Base-by-base conservation (phyloP, 2,113 vertebrate genomes). In the Misgurnus mizolepis region DNA sequence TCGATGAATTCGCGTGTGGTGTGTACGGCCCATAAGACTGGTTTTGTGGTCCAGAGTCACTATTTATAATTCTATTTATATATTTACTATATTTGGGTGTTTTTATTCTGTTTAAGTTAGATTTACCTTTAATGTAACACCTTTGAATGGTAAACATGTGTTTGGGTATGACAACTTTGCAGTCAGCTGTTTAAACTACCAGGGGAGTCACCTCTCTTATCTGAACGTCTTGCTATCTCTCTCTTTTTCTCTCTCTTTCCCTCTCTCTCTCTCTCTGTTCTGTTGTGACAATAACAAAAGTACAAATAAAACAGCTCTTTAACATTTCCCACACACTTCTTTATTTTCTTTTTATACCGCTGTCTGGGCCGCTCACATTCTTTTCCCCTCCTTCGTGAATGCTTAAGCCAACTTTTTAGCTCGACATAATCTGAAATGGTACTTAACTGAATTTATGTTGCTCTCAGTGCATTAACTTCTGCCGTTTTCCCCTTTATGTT, bases 371-470 rank as follows among this genome's bases (percentile, higher is more conserved):
- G 12, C 55, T 27, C 55, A 18, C 56, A 40, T 49, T 60, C 47
- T 70, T 64, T 50, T 39, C 41, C 64, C 39, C 12, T 60, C 75
- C 64, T 85, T 84, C 82, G 83, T 83, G 87, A 89, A 62, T 79
- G 85, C 88, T 87, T 90, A 89, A 89, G 85, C 86, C 89, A 86
- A 89, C 50, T 92, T 93, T 90, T 91, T 90, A 88, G 89, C 89
- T 90, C 89, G 86, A 89, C 90, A 89, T 91, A 90, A 92, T 92
- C 90, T 92, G 90, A 91, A 91, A 92, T 90, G 91, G 89, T 90
- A 88, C 91, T 93, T 94, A 92, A 93, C 87, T 91, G 89, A 92
- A 92, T 93, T 92, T 92, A 92, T 92, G 91, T 93, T 92, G 86
- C 89, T 86, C 87, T 90, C 89, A 90, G 89, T 92, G 90, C 90